Evolutionary conservation across 2,797 vertebrate genomes (phyloP).

Genomic region (Odontamblyopus lacepedii): DNA sequence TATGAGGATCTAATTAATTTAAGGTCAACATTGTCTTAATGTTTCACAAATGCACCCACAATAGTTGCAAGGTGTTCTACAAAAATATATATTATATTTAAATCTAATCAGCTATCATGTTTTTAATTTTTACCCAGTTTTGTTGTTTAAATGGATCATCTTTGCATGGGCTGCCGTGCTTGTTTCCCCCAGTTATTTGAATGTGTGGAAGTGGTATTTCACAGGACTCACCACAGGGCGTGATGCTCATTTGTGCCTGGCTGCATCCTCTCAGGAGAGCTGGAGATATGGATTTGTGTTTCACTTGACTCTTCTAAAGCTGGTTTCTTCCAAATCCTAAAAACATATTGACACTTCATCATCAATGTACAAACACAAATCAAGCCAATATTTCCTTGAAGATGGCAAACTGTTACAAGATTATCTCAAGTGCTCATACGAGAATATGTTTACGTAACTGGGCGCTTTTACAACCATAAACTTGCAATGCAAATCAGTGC

Average conservation of each 20-base stretch:
- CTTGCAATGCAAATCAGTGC: constrained; percentile 57
- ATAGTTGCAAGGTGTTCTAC: not conserved
- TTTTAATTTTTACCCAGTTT: not conserved
- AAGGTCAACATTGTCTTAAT: constrained; percentile 19
- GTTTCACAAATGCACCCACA: not conserved
- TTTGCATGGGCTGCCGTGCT: constrained; percentile 14
- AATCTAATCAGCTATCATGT: not conserved
- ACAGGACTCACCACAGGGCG: constrained; percentile 55
- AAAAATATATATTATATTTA: not conserved
- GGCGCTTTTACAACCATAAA: constrained; percentile 10
- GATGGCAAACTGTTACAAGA: not conserved
- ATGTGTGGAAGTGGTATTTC: constrained; percentile 71
- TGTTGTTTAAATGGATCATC: constrained; percentile 23
- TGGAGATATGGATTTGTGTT: not conserved
- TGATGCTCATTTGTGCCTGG: constrained; percentile 35
- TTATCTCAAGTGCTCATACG: not conserved
- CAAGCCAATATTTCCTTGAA: not conserved
- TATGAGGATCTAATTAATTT: constrained; percentile 20
- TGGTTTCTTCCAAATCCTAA: not conserved
- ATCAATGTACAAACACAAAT: not conserved
- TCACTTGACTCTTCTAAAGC: not conserved
- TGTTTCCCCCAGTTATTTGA: constrained; percentile 54
- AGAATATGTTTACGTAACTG: constrained; percentile 29
- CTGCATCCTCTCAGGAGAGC: constrained; percentile 18
- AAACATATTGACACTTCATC: not conserved